These are phyloP conservation scores for Ammospiza nelsoni DNA, from an alignment of 2,113 vertebrate genomes.

Conservation along the genomic window DNA sequence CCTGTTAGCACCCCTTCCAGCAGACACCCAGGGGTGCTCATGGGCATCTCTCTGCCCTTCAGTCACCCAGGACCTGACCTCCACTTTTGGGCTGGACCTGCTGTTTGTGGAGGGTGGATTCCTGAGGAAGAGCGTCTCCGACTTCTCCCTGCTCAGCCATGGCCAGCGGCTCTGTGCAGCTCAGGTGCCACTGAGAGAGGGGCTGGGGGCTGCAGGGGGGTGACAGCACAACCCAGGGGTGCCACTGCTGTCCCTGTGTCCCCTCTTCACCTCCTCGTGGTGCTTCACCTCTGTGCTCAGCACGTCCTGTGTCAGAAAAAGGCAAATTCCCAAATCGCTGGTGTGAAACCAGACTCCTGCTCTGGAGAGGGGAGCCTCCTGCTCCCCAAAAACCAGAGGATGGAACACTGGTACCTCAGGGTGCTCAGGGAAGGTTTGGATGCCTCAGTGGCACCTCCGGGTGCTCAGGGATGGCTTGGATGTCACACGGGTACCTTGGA, in stretches of 20 bases:
- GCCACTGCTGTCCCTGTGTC: neutral
- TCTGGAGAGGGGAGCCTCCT: neutral
- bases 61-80: conserved; percentile 62
- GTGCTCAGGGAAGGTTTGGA: neutral
- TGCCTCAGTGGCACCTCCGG: too few relatives aligned
- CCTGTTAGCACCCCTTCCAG: neutral
- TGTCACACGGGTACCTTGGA: neutral
- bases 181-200: neutral
- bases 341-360: neutral
- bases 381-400: neutral
- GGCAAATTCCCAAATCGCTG: neutral
- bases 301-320: fast-evolving
- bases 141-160: conserved; percentile 27
- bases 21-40: neutral
- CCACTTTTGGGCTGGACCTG: conserved; percentile 63
- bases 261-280: neutral
- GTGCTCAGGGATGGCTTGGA: neutral
- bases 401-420: too few relatives aligned
- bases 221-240: neutral
- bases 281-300: neutral
- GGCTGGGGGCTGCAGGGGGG: neutral
- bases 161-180: neutral
- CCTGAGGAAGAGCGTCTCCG: conserved; percentile 44
- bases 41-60: neutral
- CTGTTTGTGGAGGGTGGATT: conserved; percentile 67